Base-by-base conservation (phyloP, 2,888 invertebrate genomes). In the Seira sanloemensis region DNA sequence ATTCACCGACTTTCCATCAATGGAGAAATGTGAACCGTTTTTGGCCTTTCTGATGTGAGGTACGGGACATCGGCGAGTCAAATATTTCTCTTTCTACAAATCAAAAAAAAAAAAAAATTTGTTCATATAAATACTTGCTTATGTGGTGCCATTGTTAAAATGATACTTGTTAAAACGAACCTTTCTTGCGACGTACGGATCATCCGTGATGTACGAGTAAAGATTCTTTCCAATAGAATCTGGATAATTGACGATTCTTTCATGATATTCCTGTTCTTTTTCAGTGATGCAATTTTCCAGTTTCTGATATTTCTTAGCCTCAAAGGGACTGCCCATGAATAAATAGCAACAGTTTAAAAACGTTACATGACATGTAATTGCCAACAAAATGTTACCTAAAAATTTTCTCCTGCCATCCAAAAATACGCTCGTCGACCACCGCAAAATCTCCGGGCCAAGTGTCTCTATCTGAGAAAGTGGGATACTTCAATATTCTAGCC, bases 331-430 rank as follows among this genome's bases (percentile, higher is more conserved):
- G 19, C 19, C 9, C 18, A 78, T 19, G 2, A 18, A 25, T 25
- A 58, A 27, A 50, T 21, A 23, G 37, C 24, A 62, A 19, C 26
- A 46, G 16, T 21, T 71, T 19, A 73, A 2, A 73, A 26, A 21
- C 21, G 27, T 74, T 19, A 25, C 4, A 37, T 72, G 19, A n/a
- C 1, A 54, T 50, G 50, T 62, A 7, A 54, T n/a, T n/a, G n/a
- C n/a, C n/a, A 2, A 50, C 9, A 24, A 24, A 18, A 18, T 67
- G 7, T 24, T 23, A 85, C 78, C 84, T 68, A 27, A 81, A 84
- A 19, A 87, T 65, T 76, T 87, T 87, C 68, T 87, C 84, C 54
- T 87, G 87, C 87, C 87, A 87, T 1, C 50, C 27, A 25, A 87
- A 82, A 12, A 58, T 50, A n/a, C 87, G 68, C 19, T 86, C 87